These are phyloP conservation scores for Rhimphoctona megacephalus DNA, from an alignment of 2,888 invertebrate species.

Conservation along the genomic window DNA sequence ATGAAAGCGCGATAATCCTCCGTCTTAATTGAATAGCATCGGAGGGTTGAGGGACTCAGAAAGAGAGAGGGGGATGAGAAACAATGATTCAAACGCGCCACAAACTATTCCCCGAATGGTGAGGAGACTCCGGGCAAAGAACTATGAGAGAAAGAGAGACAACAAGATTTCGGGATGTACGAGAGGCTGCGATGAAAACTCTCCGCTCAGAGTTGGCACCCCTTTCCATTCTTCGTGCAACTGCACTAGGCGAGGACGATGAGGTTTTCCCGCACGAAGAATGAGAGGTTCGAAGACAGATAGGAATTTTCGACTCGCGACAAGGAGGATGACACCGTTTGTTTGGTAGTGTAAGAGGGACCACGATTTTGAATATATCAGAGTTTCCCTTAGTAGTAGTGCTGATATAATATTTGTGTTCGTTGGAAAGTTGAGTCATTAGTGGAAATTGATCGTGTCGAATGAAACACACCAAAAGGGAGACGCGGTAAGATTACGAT, in stretches of 20 bases:
- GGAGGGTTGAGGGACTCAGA: conserved; percentile 24
- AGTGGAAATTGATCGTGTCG: conserved; percentile 72
- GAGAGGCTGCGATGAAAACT: conserved; percentile 16
- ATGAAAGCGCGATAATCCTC: conserved; percentile 74
- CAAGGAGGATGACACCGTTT: conserved; percentile 54
- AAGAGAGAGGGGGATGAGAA: conserved; percentile 59
- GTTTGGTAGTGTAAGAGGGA: conserved; percentile 19
- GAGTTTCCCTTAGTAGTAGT: not conserved
- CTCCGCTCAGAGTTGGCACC: conserved; percentile 2
- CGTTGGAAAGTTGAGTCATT: conserved; percentile 73
- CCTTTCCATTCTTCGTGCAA: conserved; percentile 17
- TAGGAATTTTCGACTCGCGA: conserved; percentile 55
- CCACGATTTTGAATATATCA: not conserved
- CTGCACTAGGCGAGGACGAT: conserved; percentile 35
- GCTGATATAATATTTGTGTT: conserved; percentile 55
- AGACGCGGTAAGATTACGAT: conserved; percentile 61
- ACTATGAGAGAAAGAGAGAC: conserved; percentile 42
- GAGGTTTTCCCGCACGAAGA: conserved; percentile 15
- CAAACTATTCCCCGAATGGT: conserved; percentile 64
- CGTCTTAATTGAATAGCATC: conserved; percentile 75
- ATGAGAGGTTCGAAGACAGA: conserved; percentile 48
- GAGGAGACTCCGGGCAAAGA: conserved; percentile 46
- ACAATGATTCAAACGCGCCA: conserved; percentile 75
- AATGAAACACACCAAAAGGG: conserved; percentile 66
- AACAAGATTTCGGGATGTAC: conserved; percentile 31